Evolutionary conservation across 2,113 vertebrate genomes (phyloP).

Genomic region (Sapajus apella): DNA sequence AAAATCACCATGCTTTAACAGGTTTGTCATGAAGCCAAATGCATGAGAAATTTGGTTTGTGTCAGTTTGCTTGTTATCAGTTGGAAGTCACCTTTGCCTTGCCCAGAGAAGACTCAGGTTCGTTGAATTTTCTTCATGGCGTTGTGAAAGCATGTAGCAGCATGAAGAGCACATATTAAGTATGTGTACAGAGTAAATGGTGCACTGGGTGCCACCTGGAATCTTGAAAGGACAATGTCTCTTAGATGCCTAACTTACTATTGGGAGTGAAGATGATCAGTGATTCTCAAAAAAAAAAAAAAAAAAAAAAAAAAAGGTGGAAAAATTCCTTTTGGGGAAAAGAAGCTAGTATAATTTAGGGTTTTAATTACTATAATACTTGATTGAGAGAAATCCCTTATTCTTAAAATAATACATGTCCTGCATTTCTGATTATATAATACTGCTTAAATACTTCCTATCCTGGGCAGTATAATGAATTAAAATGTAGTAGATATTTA

Average conservation of each 20-base stretch:
- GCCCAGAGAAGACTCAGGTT: neutral
- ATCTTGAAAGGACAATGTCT: neutral
- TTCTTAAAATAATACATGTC: neutral
- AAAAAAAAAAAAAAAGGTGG: neutral
- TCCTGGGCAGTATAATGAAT: neutral
- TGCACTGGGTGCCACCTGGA: neutral
- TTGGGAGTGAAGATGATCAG: neutral
- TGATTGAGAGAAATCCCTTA: neutral
- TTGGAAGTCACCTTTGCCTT: neutral
- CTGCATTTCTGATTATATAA: neutral
- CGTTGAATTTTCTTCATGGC: neutral
- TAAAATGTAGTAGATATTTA: neutral
- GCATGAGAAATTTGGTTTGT: neutral
- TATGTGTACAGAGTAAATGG: neutral
- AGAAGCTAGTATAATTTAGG: neutral
- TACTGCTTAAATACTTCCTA: neutral
- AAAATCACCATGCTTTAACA: neutral
- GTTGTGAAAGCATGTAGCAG: neutral
- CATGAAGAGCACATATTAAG: neutral
- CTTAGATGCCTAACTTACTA: neutral
- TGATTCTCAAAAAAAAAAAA: neutral
- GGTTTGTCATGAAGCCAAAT: neutral
- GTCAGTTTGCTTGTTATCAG: neutral
- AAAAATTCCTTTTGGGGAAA: neutral
- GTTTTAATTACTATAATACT: neutral